A percentile compares a stretch with the other conserved stretches of the same genome.
These are phyloP conservation scores for Neomonachus schauinslandi DNA, from an alignment of 2,113 vertebrate genomes.

Conservation along the genomic window DNA sequence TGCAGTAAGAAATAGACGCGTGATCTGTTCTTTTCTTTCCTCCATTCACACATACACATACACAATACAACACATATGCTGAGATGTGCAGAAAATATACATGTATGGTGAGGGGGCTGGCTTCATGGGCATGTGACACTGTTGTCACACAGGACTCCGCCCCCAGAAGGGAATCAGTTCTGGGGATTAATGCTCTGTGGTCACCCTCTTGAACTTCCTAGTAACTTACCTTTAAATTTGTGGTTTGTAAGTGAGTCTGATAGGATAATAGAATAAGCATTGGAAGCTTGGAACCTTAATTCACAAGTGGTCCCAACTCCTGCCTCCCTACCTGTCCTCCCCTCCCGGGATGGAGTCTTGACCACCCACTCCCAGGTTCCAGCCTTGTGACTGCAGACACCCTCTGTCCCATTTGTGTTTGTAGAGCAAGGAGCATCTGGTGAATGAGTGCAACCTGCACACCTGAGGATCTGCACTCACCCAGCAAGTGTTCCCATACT, in stretches of 20 bases:
- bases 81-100: neutral
- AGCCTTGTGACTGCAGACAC: neutral
- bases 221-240: neutral
- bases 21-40: neutral
- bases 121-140: neutral
- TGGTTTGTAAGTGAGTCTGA: neutral
- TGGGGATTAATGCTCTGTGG: neutral
- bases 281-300: neutral
- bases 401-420: neutral
- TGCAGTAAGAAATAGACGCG: neutral
- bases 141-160: neutral
- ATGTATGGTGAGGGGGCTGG: neutral
- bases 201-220: neutral
- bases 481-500: neutral
- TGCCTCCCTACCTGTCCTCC: neutral
- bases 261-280: neutral
- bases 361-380: neutral
- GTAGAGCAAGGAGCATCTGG: neutral
- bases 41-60: neutral
- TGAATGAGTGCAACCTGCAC: rapidly evolving
- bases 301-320: neutral
- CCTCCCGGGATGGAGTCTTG: neutral
- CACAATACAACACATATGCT: neutral
- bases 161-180: neutral
- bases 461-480: neutral